phyloP scores from a whole-genome alignment of 35 echinoderm and acorn worm species.

The Nesometra sesokonis region DNA sequence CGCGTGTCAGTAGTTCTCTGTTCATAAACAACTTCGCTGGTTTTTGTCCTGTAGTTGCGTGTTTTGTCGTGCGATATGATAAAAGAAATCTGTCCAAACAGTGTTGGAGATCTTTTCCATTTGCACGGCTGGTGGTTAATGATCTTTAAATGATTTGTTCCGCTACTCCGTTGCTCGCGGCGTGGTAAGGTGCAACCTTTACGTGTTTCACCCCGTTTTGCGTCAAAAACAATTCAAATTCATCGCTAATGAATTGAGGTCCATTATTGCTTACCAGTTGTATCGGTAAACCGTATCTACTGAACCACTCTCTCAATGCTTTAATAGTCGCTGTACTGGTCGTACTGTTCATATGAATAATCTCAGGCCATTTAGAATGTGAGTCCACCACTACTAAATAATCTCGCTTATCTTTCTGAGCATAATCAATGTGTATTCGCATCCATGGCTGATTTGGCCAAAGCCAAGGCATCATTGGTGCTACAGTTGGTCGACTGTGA shows the following conservation, averaged over 20 bases:
- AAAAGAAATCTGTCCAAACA: slow-evolving; percentile 9
- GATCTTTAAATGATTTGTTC: too few relatives aligned
- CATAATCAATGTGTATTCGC: too few relatives aligned
- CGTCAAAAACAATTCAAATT: too few relatives aligned
- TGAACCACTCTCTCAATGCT: not conserved
- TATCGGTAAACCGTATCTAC: not conserved
- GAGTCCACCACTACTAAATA: too few relatives aligned
- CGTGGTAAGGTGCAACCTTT: slow-evolving; percentile 15
- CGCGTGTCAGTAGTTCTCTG: not conserved
- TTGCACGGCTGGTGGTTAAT: not conserved
- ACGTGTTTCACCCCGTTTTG: slow-evolving; percentile 54
- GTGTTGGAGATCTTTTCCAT: slow-evolving; percentile 1
- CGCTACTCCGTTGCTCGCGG: slow-evolving; percentile 30
- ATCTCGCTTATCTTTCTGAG: too few relatives aligned
- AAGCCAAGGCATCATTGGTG: too few relatives aligned
- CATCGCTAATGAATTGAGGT: too few relatives aligned
- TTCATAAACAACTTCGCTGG: slow-evolving; percentile 13
- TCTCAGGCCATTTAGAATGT: too few relatives aligned
- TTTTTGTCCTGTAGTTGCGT: not conserved
- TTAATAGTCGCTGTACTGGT: too few relatives aligned
- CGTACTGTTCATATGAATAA: too few relatives aligned
- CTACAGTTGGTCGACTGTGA: too few relatives aligned
- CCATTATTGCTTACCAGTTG: slow-evolving; percentile 9
- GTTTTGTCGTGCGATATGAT: slow-evolving; percentile 4
- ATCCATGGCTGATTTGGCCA: too few relatives aligned